phyloP scores from a whole-genome alignment of 2,888 invertebrate genomes.

The Pseudanteris insignis region DNA sequence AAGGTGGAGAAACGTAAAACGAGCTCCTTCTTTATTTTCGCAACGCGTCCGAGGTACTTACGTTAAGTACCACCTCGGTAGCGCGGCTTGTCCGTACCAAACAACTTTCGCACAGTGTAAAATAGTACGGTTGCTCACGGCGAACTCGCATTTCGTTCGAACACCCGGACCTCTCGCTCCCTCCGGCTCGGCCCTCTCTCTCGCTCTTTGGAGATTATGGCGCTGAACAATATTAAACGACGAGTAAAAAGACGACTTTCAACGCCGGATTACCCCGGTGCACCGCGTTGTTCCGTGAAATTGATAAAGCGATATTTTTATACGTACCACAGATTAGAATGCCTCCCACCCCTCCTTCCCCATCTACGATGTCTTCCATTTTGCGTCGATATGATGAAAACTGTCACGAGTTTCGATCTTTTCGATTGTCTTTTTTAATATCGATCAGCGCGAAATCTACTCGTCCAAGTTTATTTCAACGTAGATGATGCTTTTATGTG shows the following conservation, averaged over 20 bases:
- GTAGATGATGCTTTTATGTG: too few relatives aligned
- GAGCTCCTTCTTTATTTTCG: conserved; percentile 54
- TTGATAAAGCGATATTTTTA: conserved; percentile 52
- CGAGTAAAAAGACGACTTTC: conserved; percentile 60
- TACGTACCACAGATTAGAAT: conserved; percentile 44
- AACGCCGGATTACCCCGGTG: conserved; percentile 54
- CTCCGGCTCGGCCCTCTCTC: not conserved
- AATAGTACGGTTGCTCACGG: conserved; percentile 30
- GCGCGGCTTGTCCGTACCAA: conserved; percentile 27
- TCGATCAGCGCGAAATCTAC: conserved; percentile 7
- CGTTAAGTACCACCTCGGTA: conserved; percentile 54
- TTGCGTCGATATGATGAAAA: conserved; percentile 39
- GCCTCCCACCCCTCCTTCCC: conserved; percentile 14
- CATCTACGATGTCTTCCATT: conserved; percentile 36
- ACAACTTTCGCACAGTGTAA: conserved; percentile 43
- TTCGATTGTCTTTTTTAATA: conserved; percentile 27
- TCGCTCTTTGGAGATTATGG: conserved; percentile 52
- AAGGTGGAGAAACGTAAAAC: conserved; percentile 46
- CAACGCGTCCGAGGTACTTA: conserved; percentile 53
- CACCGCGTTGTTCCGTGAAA: conserved; percentile 60
- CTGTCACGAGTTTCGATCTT: conserved; percentile 14
- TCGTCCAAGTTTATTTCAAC: conserved; percentile 13
- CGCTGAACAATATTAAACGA: conserved; percentile 61
- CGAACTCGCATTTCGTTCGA: conserved; percentile 36
- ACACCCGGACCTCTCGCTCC: conserved; percentile 3